Conservation (phyloP, 2,797 vertebrate genomes). For the Echiichthys vipera region DNA sequence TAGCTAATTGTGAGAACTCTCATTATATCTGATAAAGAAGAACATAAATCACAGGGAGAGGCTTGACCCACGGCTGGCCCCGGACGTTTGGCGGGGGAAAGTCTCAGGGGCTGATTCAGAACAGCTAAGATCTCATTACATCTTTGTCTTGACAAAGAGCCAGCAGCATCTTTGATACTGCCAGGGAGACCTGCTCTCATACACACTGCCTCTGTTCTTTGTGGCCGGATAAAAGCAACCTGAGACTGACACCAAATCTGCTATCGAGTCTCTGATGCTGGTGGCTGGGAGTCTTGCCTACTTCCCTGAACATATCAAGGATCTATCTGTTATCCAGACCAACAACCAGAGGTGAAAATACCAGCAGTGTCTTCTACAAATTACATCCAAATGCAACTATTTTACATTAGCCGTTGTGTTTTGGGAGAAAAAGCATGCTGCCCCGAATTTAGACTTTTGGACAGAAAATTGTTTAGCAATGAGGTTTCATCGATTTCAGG, state of each 20-base stretch:
- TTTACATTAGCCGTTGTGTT: conserved; percentile 2
- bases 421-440: not conserved
- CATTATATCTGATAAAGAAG: conserved; percentile 84
- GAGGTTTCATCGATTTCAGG: not conserved
- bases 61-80: conserved; percentile 78
- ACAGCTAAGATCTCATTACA: conserved; percentile 81
- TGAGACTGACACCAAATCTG: conserved; percentile 57
- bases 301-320: conserved; percentile 12
- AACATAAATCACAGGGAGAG: conserved; percentile 83
- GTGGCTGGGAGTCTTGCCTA: conserved; percentile 6
- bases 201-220: conserved; percentile 63
- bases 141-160: conserved; percentile 75
- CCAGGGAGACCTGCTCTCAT: conserved; percentile 50
- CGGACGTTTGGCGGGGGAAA: conserved; percentile 60
- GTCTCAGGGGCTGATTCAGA: conserved; percentile 71
- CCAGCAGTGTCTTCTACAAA: not conserved
- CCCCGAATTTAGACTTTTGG: not conserved
- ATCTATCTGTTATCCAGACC: conserved; percentile 12
- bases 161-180: conserved; percentile 74
- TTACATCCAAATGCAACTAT: not conserved
- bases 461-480: not conserved
- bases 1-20: conserved; percentile 84
- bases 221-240: conserved; percentile 63
- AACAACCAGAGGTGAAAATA: no score
- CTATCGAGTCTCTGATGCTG: conserved; percentile 36